Evolutionary conservation across 2,797 vertebrate species (phyloP).

Genomic region (Halcyon chelicuti): DNA sequence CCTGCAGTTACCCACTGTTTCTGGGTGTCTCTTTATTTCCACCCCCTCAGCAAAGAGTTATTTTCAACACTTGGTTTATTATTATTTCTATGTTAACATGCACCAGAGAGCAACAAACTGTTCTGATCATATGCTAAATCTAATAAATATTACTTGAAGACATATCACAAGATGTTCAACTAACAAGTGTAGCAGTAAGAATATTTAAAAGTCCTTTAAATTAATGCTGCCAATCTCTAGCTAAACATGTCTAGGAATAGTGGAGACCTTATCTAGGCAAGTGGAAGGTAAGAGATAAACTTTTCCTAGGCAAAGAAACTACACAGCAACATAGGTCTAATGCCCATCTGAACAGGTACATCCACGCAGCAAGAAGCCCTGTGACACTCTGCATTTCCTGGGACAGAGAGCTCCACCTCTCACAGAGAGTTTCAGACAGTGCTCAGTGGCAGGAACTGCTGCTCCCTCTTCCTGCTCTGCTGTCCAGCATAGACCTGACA

Average conservation of each 20-base stretch:
- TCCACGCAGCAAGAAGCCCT: background rate
- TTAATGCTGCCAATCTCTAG: background rate
- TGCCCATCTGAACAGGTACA: background rate
- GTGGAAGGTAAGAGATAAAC: background rate
- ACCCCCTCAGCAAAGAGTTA: background rate
- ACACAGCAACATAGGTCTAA: background rate
- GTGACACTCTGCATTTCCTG: accelerated
- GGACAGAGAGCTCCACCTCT: background rate
- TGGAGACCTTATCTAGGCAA: background rate
- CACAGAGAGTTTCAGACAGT: accelerated
- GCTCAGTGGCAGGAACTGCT: background rate
- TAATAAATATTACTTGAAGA: background rate
- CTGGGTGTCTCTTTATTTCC: background rate
- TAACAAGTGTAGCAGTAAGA: background rate
- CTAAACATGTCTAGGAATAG: background rate
- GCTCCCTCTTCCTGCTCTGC: background rate
- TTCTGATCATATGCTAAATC: background rate
- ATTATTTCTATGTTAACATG: background rate
- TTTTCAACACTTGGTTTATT: background rate
- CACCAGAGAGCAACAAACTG: background rate
- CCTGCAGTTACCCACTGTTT: background rate
- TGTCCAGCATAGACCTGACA: background rate
- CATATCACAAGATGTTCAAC: background rate
- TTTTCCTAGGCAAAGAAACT: background rate
- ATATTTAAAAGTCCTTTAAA: background rate